Base-by-base conservation (phyloP, 2,797 vertebrate species). In the Dendrocincla fuliginosa region DNA sequence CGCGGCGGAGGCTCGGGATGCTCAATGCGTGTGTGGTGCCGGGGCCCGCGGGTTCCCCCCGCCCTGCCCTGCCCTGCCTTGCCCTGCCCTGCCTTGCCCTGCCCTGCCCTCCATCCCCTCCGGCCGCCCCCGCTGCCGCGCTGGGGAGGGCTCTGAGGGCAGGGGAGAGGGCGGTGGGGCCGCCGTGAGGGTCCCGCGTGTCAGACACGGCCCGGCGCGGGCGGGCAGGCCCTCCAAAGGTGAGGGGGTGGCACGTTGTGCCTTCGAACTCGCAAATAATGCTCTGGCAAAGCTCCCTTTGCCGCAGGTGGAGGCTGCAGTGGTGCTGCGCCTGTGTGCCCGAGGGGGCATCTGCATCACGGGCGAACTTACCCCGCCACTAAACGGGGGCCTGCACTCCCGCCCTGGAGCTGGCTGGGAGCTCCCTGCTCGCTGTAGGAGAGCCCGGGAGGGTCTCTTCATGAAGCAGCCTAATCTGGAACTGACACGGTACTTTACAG, bases 121-220 rank as follows among this genome's bases (percentile, higher is more conserved):
- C 10, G 17, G 42, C 9, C 19, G 18, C 59, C 56, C 3, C 35
- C 5, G 46, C 7, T 30, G 4, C 3, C 8, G 30, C 20, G 18
- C 3, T 23, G 46, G 33, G 50, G 8, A 37, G 22, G 18, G 56
- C 39, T 20, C 7, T 10, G 0, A 13, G 57, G 14, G 28, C 11
- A 4, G 47, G 4, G 61, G 16, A 3, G 47, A 6, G 47, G 22
- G 46, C 24, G 28, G 6, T 8, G 59, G 56, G 47, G 2, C 5
- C 13, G 0, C 2, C 16, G 2, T 16, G 64, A 2, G 59, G 57
- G 7, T 9, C 10, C 2, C 6, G 37, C 23, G 11, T 6, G 4
- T 11, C 25, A 1, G 37, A 0, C 19, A 2, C 5, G 33, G 6
- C 0, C 28, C n/a, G 7, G 47, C 18, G 1, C 1, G 15, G n/a